Evolutionary conservation across 1,140 invertebrate species (phyloP), one percentile per base, ranked within the genome.

Genomic region (Monochamus saltuarius): DNA sequence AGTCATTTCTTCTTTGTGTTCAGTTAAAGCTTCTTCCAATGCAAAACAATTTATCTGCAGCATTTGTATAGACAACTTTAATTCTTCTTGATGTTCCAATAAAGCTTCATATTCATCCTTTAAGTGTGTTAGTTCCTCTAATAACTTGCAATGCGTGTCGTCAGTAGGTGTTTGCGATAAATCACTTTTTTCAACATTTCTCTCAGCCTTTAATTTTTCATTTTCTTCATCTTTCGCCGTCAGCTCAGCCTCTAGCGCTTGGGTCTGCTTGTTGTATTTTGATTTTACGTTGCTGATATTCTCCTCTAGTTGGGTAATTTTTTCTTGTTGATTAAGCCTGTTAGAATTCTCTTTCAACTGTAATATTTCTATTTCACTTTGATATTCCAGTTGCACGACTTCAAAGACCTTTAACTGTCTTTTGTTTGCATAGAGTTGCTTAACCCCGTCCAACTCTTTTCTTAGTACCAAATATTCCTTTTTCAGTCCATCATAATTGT

Each of bases 391-490:
- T 43, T 64, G 57, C 19, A 64, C 38, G 13, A 57, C 46, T 43
- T 10, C 45, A 9, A 38, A 17, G 9, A 50, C 13, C 37, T 47
- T 40, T 38, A 66, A n/a, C 40, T 61, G 34, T 50, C 58, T 50
- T 36, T 66, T 64, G 16, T 14, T 35, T 29, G 64, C 57, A 38
- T 64, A 49, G 9, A 61, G 16, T 61, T 66, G 61, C 11, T 62
- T 59, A 39, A 50, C 42, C 4, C 39, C 16, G 29, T 65, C 60
- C 11, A 65, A 35, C 40, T 59, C 50, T 8, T 38, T 34, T 50
- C 50, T 55, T 3, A 55, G 7, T 14, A 14, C 14, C 3, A n/a
- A 14, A 13, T 14, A 52, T 7, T 54, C 52, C 42, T 40, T 35
- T 19, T 54, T 54, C 7, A 54, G 13, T 9, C 7, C 22, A 11